Conservation (phyloP, 2,888 invertebrate species). For the Lobophora halterata region DNA sequence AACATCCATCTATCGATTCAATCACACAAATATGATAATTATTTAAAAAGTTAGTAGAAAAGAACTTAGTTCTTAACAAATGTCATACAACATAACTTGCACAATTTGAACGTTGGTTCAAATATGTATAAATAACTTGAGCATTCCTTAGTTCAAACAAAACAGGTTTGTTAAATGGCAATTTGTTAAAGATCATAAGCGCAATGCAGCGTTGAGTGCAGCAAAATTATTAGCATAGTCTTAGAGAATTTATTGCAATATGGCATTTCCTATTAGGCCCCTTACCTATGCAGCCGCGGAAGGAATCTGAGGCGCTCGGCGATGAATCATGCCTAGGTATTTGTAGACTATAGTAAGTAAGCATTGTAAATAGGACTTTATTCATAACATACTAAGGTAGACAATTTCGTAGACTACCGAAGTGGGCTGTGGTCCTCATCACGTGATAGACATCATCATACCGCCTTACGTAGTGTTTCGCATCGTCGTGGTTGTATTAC, state of each 20-base stretch:
- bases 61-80: too few relatives aligned
- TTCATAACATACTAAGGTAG: conserved; percentile 15
- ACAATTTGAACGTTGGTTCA: not conserved
- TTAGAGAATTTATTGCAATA: conserved; percentile 59
- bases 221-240: conserved; percentile 47
- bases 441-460: conserved; percentile 66
- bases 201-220: conserved; percentile 39
- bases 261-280: conserved; percentile 67
- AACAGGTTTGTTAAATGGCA: conserved; percentile 18
- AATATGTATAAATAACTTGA: conserved; percentile 5
- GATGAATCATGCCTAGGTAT: conserved; percentile 57
- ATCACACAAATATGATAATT: too few relatives aligned
- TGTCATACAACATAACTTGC: too few relatives aligned
- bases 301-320: conserved; percentile 58
- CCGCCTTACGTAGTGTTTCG: conserved; percentile 40
- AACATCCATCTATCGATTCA: too few relatives aligned
- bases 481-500: conserved; percentile 22
- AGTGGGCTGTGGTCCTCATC: conserved; percentile 46
- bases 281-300: conserved; percentile 63
- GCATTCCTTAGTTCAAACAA: conserved; percentile 3
- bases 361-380: conserved; percentile 23
- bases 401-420: conserved; percentile 27
- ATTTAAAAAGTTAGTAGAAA: too few relatives aligned
- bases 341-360: conserved; percentile 12
- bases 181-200: conserved; percentile 32